Evolutionary conservation across 2,797 vertebrate species (phyloP), one percentile per base, ranked within the genome.

Genomic region (Otolemur crassicaudatus): DNA sequence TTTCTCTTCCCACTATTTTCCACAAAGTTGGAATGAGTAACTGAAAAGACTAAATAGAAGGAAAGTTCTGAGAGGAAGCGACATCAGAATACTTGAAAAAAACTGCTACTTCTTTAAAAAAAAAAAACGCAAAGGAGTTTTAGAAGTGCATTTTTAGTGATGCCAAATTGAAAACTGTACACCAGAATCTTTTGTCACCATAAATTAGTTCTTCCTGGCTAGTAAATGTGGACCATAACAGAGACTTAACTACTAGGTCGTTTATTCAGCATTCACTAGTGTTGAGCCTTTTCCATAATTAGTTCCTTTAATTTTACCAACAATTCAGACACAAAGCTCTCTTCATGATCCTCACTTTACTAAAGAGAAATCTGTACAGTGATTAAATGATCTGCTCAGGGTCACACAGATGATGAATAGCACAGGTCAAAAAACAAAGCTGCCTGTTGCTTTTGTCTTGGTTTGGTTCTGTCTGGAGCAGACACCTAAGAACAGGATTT

Each of bases 381-480:
- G 63, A 83, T 34, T 77, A 63, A 90, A 25, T 72, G 72, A 73
- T 8, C 75, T 7, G 2, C 16, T 34, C 20, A 76, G 67, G 3
- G 16, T 61, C 49, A 53, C 37, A n/a, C 25, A 87, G 40, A 82
- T 84, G 37, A 60, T 34, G 67, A 73, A 65, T 1, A 9, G 7
- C 27, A 14, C 63, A 31, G n/a, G 31, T 80, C 27, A 90, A 87
- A 94, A 80, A 72, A 61, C 56, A 95, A 92, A 75, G n/a, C 27
- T 46, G 60, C 79, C 69, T 22, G 19, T 76, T n/a, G 31, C 22
- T 76, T 76, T 95, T 17, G 1, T 87, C 34, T 65, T 79, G 61
- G 29, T 63, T 94, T 17, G 1, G 72, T 77, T 90, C 14, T 80
- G 72, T 29, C 14, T 84, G 72, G 12, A 76, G 25, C 17, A 91